Evolutionary conservation across 37 sponge, comb jelly and placozoan species (phyloP).

Genomic region (Cladorhizidae sp.): DNA sequence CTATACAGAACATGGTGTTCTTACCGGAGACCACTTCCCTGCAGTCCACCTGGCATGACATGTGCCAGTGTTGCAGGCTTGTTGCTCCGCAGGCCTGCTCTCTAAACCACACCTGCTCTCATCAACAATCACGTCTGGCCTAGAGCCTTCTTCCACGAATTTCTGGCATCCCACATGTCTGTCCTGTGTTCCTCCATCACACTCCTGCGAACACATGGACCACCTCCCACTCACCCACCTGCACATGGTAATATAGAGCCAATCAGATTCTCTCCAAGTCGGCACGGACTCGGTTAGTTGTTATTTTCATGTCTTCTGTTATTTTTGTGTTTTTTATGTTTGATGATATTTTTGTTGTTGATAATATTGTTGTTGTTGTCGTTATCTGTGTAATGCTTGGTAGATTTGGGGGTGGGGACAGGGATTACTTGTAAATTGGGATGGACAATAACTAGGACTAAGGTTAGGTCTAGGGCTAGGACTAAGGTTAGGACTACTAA

Average conservation of each 20-base stretch:
- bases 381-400: no score
- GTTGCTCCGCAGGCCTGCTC: constrained; percentile 4
- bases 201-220: constrained; percentile 30
- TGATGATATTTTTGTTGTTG: not conserved
- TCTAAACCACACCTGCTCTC: not conserved
- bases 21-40: constrained; percentile 19
- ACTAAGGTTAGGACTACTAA: no score
- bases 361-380: no score
- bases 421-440: no score
- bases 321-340: not conserved
- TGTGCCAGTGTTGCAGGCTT: constrained; percentile 16
- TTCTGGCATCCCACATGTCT: constrained; percentile 35
- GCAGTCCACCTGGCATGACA: not conserved
- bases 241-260: no score
- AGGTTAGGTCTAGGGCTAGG: no score
- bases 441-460: no score
- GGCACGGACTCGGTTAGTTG: no score
- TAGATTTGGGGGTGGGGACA: no score
- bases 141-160: not conserved
- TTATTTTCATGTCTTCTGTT: no score
- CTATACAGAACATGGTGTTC: not conserved
- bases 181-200: constrained; percentile 42
- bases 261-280: no score
- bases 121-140: not conserved
- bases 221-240: constrained; percentile 60